Percentiles rank a stretch among this genome's conserved stretches.
Evolutionary conservation across 2,113 vertebrate species (phyloP).

Genomic region (Lynx canadensis): DNA sequence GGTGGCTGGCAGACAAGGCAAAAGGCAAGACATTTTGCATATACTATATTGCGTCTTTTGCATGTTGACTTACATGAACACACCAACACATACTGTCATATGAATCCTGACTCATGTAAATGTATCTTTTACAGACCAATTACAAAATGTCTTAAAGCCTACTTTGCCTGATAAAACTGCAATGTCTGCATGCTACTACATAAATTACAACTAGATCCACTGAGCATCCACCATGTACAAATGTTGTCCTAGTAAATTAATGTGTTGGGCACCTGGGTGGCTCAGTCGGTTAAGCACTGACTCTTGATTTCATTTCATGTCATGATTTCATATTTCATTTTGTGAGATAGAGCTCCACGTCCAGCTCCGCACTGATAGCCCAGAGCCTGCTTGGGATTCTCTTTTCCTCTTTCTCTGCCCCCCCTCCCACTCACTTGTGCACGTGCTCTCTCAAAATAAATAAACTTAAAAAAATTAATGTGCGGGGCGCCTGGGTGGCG

Average conservation of each 20-base stretch:
- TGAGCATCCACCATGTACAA: background rate
- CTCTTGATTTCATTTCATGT: too few species aligned
- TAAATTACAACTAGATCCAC: background rate
- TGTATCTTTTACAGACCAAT: background rate
- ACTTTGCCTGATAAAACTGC: background rate
- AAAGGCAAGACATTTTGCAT: slow-evolving; percentile 40
- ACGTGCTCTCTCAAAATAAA: too few species aligned
- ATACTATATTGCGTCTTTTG: background rate
- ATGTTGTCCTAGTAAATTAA: background rate
- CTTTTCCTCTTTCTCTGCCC: too few species aligned
- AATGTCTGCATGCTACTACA: background rate
- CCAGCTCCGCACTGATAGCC: too few species aligned
- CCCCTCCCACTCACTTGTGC: too few species aligned
- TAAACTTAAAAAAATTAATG: background rate
- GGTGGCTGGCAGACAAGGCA: background rate
- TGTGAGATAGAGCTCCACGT: too few species aligned
- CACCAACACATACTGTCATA: background rate
- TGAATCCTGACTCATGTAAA: background rate
- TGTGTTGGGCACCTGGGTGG: too few species aligned
- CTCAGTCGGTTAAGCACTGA: too few species aligned
- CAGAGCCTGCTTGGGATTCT: too few species aligned
- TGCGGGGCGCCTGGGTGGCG: too few species aligned
- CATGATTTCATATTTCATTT: too few species aligned
- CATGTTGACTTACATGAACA: slow-evolving; percentile 17
- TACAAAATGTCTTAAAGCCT: background rate